Evolutionary conservation across 2,888 invertebrate genomes (phyloP).

Genomic region (Anthrax anthrax): DNA sequence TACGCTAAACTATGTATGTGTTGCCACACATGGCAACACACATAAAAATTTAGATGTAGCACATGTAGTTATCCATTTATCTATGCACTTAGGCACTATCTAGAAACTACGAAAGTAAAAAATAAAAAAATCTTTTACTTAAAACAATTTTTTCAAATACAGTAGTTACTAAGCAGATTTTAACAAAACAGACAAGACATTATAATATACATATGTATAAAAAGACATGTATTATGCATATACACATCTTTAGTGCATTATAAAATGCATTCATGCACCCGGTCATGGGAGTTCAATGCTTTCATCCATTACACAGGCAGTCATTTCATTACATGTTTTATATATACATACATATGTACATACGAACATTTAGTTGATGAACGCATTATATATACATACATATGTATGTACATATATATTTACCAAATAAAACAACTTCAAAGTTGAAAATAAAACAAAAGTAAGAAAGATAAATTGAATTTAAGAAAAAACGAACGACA

Average conservation of each 20-base stretch:
- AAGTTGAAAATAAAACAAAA: not conserved
- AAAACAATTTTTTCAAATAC: too few species aligned
- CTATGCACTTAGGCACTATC: too few species aligned
- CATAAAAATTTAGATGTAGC: too few species aligned
- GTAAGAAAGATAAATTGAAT: not conserved
- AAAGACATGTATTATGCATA: not conserved
- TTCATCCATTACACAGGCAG: not conserved
- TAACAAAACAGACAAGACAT: not conserved
- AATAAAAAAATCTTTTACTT: too few species aligned
- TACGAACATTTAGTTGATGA: not conserved
- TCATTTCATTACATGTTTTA: not conserved
- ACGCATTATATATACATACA: not conserved
- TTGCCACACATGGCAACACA: too few species aligned
- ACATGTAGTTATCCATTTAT: too few species aligned
- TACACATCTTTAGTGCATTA: not conserved
- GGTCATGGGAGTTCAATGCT: conserved; percentile 8
- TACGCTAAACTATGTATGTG: too few species aligned
- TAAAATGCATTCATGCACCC: not conserved
- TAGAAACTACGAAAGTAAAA: too few species aligned
- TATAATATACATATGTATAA: not conserved
- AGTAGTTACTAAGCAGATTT: too few species aligned
- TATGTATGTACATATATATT: not conserved
- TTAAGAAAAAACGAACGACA: not conserved
- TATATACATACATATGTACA: not conserved
- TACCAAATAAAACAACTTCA: not conserved